Evolutionary conservation across 2,113 vertebrate species (phyloP).

Genomic region (Chunga burmeisteri): DNA sequence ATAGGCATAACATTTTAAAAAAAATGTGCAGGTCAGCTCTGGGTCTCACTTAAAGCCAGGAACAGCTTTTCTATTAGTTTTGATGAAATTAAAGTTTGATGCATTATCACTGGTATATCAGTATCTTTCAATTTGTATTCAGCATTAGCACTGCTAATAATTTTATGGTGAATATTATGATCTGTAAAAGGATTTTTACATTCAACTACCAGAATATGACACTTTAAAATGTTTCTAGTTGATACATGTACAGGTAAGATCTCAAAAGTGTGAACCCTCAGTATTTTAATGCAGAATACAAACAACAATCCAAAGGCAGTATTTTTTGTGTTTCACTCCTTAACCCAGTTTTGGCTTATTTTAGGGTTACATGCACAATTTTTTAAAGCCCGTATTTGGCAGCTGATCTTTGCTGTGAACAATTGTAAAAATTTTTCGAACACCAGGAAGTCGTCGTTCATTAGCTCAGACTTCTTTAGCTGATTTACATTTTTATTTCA

Average conservation of each 20-base stretch:
- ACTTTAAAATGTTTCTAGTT: slow-evolving; percentile 3
- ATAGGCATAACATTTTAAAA: not conserved
- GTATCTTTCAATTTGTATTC: not conserved
- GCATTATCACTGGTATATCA: not conserved
- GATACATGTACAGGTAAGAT: not conserved
- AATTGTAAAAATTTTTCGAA: not conserved
- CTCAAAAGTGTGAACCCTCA: not conserved
- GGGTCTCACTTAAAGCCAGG: not conserved
- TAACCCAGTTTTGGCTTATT: not conserved
- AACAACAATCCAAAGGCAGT: not conserved
- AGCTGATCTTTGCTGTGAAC: not conserved
- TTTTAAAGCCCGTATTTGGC: not conserved
- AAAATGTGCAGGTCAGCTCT: not conserved
- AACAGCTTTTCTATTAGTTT: not conserved
- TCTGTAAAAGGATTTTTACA: not conserved
- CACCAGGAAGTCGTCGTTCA: not conserved
- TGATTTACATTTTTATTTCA: not conserved
- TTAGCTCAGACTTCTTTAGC: not conserved
- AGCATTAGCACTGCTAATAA: slow-evolving; percentile 1
- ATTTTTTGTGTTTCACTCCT: not conserved
- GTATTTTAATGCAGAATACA: not conserved
- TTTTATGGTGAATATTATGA: not conserved
- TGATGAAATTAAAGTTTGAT: not conserved
- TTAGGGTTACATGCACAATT: not conserved
- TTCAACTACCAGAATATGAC: not conserved